Evolutionary conservation across 92 coral and sea anemone species (phyloP).

Genomic region (Diadumene lineata): DNA sequence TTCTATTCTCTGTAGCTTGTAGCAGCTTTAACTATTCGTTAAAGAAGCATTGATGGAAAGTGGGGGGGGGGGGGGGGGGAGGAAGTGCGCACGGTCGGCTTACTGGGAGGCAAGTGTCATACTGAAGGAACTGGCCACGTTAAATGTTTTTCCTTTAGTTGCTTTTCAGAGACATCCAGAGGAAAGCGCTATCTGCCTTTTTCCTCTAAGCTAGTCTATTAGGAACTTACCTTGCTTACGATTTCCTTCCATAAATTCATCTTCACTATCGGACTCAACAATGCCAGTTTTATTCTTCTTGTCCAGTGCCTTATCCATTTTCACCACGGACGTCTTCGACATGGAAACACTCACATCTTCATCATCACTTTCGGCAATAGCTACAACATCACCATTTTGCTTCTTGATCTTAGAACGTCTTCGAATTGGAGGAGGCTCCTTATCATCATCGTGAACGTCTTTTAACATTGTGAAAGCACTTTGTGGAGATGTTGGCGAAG

Average conservation of each 20-base stretch:
- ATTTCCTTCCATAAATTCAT: constrained; percentile 58
- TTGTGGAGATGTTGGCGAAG: constrained; percentile 11
- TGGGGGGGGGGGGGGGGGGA: no score
- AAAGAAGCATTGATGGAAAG: no score
- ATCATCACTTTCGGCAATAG: constrained; percentile 75
- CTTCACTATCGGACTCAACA: constrained; percentile 78
- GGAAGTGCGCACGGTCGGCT: no score
- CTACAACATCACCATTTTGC: constrained; percentile 63
- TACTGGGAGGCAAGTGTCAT: no score
- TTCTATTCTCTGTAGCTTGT: no score
- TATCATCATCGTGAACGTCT: background rate
- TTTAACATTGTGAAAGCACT: background rate
- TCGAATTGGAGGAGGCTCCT: constrained; percentile 11
- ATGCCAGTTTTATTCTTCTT: background rate
- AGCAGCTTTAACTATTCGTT: no score
- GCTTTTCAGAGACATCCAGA: no score
- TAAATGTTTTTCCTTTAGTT: no score
- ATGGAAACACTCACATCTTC: constrained; percentile 35
- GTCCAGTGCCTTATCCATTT: background rate
- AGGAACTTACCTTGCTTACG: constrained; percentile 50
- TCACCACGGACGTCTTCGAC: background rate
- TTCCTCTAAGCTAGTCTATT: no score
- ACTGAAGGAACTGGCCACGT: no score
- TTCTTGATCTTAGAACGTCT: constrained; percentile 52
- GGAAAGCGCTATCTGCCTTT: no score